A percentile compares a stretch with the other conserved stretches of the same genome.
phyloP scores from a whole-genome alignment of 1,140 invertebrate genomes.

The Catajapyx aquilonaris region DNA sequence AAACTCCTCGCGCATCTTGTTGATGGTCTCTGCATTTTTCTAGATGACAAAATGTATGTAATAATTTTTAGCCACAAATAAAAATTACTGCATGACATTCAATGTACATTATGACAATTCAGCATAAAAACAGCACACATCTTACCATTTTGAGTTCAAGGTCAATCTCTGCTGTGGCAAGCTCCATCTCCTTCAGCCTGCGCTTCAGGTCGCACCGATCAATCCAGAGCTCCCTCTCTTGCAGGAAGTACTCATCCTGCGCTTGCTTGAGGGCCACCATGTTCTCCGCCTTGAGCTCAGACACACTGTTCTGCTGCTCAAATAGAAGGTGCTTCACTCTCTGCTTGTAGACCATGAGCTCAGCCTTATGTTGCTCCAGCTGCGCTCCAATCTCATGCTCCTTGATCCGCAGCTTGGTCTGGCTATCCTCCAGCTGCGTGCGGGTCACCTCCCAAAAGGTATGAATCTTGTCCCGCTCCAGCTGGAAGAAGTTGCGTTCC shows the following conservation, averaged over 20 bases:
- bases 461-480: slow-evolving; percentile 81
- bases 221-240: slow-evolving; percentile 51
- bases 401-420: slow-evolving; percentile 48
- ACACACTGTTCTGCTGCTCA: slow-evolving; percentile 66
- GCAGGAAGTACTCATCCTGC: slow-evolving; percentile 44
- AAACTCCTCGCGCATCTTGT: slow-evolving; percentile 41
- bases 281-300: slow-evolving; percentile 52
- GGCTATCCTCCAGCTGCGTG: slow-evolving; percentile 59
- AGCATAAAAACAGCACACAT: too few relatives aligned
- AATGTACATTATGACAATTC: too few relatives aligned
- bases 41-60: slow-evolving; percentile 13
- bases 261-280: slow-evolving; percentile 49
- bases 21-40: slow-evolving; percentile 36
- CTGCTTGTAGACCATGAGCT: slow-evolving; percentile 73
- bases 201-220: slow-evolving; percentile 58
- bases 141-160: slow-evolving; percentile 36
- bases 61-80: too few relatives aligned
- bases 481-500: slow-evolving; percentile 84
- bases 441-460: slow-evolving; percentile 87
- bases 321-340: slow-evolving; percentile 83
- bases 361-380: slow-evolving; percentile 62
- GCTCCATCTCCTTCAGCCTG: slow-evolving; percentile 45
- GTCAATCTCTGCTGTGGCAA: slow-evolving; percentile 39
- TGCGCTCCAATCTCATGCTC: slow-evolving; percentile 72
- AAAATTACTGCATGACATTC: too few relatives aligned